Percentiles rank a stretch among this genome's conserved stretches.
Evolutionary conservation across 2,113 vertebrate species (phyloP).

Genomic region (Chascanopsetta lugubris): DNA sequence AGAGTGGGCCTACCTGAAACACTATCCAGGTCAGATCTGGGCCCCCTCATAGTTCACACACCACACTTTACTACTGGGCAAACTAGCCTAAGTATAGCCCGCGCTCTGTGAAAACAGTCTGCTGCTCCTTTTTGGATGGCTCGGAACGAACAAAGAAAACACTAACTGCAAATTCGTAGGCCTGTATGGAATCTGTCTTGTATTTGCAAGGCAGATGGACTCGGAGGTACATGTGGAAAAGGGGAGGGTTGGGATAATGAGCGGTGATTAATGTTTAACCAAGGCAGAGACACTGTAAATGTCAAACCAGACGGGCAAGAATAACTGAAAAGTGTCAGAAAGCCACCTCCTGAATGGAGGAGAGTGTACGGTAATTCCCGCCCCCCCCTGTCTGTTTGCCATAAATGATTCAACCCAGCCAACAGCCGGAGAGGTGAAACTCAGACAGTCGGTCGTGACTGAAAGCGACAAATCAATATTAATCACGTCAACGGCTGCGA

Average conservation of each 20-base stretch:
- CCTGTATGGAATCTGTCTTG: constrained; percentile 17
- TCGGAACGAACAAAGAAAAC: constrained; percentile 70
- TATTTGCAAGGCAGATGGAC: constrained; percentile 40
- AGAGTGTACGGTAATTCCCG: constrained; percentile 23
- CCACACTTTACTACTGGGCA: constrained; percentile 76
- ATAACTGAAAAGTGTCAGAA: constrained; percentile 35
- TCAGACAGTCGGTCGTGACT: constrained; percentile 22
- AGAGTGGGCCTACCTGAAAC: constrained; percentile 75
- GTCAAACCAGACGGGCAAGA: constrained; percentile 63
- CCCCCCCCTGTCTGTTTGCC: constrained; percentile 13
- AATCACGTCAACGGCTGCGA: constrained; percentile 42
- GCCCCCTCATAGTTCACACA: constrained; percentile 70
- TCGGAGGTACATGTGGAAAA: constrained; percentile 39
- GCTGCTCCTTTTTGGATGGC: constrained; percentile 56
- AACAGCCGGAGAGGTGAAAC: constrained; percentile 17
- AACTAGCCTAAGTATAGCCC: constrained; percentile 76
- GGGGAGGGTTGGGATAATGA: constrained; percentile 62
- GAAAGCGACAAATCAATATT: constrained; percentile 44
- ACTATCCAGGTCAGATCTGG: constrained; percentile 75
- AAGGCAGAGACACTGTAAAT: constrained; percentile 59
- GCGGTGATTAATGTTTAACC: constrained; percentile 74
- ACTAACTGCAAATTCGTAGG: constrained; percentile 52
- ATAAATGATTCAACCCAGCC: constrained; percentile 49
- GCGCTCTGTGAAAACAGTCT: constrained; percentile 51
- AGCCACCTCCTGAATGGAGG: constrained; percentile 47